Evolutionary conservation across 2,888 invertebrate genomes (phyloP), one percentile per base, ranked within the genome.

Genomic region (Mesoligia furuncula): DNA sequence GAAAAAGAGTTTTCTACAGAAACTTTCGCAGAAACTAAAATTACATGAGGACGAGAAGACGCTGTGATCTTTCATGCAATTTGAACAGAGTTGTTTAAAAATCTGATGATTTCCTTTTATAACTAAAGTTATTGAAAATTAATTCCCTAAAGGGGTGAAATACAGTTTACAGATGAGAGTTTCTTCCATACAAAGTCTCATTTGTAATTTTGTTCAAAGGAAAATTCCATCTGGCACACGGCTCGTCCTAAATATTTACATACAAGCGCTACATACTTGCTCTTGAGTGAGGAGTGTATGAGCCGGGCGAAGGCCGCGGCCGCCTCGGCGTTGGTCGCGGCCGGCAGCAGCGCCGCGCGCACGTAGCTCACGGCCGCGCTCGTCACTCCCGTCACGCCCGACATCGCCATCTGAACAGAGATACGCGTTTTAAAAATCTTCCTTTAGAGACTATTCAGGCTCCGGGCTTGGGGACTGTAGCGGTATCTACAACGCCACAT

Each of bases 291-390:
- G 90, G 99, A 99, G 94, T 99, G 99, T 93, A 99, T 99, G 97
- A 99, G 98, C 81, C 99, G 97, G 0, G 99, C 99, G 96, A 99
- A 99, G 79, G 98, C 98, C n/a, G 99, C 99, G 4, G 99, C 99
- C 1, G 99, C 99, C 96, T 99, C 99, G 0, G 99, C 98, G 95
- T 99, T 99, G 39, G 98, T 98, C 91, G 98, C 98, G 74, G 98
- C 98, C 0, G 99, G 99, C 86, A 99, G 95, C 74, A 99, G 95
- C 69, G 99, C 99, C 86, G 97, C 98, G 91, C 99, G 98, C 73
- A 99, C 98, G 96, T 99, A 99, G 87, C 98, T 97, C 15, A 99
- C 99, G 0, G 99, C 99, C 89, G 99, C 98, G 83, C 98, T 98
- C 64, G 99, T 98, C 73, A 99, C 99, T 15, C 99, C 99, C 69